These are phyloP conservation scores for Anoura caudifer DNA, from an alignment of 2,113 vertebrate species.

Conservation along the genomic window DNA sequence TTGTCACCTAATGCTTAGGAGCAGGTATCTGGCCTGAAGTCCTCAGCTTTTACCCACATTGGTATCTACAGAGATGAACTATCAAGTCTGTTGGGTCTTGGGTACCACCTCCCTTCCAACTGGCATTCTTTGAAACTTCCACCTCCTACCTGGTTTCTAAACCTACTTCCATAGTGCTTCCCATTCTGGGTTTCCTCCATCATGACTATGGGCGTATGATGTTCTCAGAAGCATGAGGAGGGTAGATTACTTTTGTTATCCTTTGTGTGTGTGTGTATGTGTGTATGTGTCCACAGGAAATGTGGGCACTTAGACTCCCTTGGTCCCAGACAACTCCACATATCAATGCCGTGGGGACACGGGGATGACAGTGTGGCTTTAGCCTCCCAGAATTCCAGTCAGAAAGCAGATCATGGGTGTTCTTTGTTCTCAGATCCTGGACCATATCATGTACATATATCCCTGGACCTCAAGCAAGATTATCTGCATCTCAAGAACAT, in stretches of 20 bases:
- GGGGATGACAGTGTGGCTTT: not conserved
- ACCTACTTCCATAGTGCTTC: not conserved
- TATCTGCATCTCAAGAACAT: not conserved
- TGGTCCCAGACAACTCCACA: not conserved
- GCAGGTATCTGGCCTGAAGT: not conserved
- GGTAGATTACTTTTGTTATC: not conserved
- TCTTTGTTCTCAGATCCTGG: not conserved
- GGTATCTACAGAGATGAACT: not conserved
- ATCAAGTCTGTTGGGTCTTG: not conserved
- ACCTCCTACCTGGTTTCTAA: not conserved
- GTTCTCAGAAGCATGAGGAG: not conserved
- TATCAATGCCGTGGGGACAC: not conserved
- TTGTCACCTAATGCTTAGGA: not conserved
- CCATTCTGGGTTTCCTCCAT: not conserved
- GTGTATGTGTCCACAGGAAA: not conserved
- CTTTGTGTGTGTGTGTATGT: not conserved
- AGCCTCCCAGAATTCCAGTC: not conserved
- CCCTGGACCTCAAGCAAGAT: not conserved
- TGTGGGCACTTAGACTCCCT: not conserved
- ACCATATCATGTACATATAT: not conserved
- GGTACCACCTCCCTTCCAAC: not conserved
- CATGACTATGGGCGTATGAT: not conserved
- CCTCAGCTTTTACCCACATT: not conserved
- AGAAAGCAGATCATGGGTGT: not conserved
- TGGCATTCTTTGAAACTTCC: not conserved